These are phyloP conservation scores for Macquaria australasica DNA, from an alignment of 2,113 vertebrate genomes.

Conservation along the genomic window DNA sequence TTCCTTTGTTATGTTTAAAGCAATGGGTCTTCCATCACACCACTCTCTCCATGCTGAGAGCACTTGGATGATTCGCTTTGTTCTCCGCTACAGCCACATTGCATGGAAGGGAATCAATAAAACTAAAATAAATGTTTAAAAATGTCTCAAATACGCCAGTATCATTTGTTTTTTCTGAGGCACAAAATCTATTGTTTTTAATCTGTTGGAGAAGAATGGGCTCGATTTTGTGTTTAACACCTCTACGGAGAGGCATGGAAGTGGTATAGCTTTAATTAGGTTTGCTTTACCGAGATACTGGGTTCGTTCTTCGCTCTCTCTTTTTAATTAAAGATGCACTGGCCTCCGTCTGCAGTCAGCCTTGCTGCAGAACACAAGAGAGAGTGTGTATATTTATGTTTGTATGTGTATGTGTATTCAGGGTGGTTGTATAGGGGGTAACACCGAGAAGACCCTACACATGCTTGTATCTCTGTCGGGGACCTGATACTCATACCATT, in stretches of 20 bases:
- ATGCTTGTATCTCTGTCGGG: neutral
- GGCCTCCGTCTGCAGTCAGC: slow-evolving; percentile 22
- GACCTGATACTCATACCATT: neutral
- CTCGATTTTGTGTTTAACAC: slow-evolving; percentile 54
- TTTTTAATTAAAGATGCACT: slow-evolving; percentile 68
- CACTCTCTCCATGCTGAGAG: slow-evolving; percentile 27
- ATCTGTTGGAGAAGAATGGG: slow-evolving; percentile 59
- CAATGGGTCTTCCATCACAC: neutral
- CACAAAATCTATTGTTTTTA: slow-evolving; percentile 69
- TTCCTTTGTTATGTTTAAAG: neutral
- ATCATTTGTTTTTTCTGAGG: slow-evolving; percentile 56
- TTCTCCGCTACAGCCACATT: slow-evolving; percentile 5
- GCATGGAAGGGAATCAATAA: slow-evolving; percentile 35
- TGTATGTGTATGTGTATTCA: neutral
- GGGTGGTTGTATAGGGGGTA: neutral
- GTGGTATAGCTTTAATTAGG: slow-evolving; percentile 68
- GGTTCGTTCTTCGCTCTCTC: slow-evolving; percentile 23
- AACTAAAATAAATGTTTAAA: slow-evolving; percentile 67
- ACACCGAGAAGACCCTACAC: neutral
- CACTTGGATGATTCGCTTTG: slow-evolving; percentile 22
- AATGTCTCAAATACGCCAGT: slow-evolving; percentile 53
- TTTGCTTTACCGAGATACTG: slow-evolving; percentile 63
- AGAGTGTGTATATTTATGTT: neutral
- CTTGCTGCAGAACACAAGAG: slow-evolving; percentile 12
- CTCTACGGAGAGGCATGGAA: slow-evolving; percentile 49